Percentiles rank a stretch among this genome's conserved stretches.
These are phyloP conservation scores for Paracyclopina nana DNA, from an alignment of 1,140 invertebrate genomes.

Conservation along the genomic window DNA sequence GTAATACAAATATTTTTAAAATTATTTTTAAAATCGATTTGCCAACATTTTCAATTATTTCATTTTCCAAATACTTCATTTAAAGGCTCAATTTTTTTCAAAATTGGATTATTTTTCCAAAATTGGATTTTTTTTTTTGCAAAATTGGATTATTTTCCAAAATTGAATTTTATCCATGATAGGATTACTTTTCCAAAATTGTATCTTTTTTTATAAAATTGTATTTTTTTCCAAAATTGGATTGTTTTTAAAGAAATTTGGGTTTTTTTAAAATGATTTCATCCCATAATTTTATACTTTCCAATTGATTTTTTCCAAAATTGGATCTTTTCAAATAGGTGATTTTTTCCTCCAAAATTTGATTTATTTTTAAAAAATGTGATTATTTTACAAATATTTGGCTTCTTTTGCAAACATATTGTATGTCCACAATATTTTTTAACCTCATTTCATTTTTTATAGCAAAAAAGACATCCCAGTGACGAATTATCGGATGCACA, in stretches of 20 bases:
- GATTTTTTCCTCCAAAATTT: neutral
- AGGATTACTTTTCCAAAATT: neutral
- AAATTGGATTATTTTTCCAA: neutral
- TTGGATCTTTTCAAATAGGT: too few species aligned
- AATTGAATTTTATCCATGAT: neutral
- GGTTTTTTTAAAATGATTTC: too few species aligned
- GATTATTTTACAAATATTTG: neutral
- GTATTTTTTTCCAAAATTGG: neutral
- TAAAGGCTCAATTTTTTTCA: too few species aligned
- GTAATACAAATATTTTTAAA: too few species aligned
- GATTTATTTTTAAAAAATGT: neutral
- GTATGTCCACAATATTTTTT: neutral
- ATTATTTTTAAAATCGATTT: too few species aligned
- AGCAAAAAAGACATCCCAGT: neutral
- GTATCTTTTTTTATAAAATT: neutral
- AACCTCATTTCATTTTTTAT: neutral
- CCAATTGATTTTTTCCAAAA: too few species aligned
- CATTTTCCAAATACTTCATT: neutral
- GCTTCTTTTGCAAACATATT: neutral
- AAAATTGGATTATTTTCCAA: neutral
- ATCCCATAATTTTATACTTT: too few species aligned
- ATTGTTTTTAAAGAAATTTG: too few species aligned
- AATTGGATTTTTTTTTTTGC: neutral
- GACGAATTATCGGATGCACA: slow-evolving; percentile 2
- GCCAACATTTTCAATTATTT: too few species aligned